phyloP scores from a whole-genome alignment of 2,888 invertebrate genomes.

The Lasiommata megera region DNA sequence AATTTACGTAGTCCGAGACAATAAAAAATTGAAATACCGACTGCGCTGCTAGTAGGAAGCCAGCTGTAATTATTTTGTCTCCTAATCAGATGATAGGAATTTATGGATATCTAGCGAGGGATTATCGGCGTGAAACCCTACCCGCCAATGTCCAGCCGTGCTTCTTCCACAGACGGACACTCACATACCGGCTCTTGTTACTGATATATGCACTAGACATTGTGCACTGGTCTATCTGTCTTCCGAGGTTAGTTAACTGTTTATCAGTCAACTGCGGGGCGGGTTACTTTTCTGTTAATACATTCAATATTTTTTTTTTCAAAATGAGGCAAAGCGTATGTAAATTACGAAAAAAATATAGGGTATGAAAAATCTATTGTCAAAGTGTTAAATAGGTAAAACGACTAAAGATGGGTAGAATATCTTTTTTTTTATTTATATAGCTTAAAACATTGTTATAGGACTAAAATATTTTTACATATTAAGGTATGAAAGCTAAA shows the following conservation, averaged over 20 bases:
- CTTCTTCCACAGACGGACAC: neutral
- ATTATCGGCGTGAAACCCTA: constrained; percentile 2
- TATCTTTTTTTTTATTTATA: too few relatives aligned
- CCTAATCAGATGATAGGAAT: constrained; percentile 1
- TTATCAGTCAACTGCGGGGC: neutral
- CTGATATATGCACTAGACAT: neutral
- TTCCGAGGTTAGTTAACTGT: neutral
- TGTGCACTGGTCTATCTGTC: neutral
- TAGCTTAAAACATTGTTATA: too few relatives aligned
- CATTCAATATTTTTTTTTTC: too few relatives aligned
- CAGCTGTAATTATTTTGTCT: constrained; percentile 3
- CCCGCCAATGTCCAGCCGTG: neutral
- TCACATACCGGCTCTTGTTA: neutral
- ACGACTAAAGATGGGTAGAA: too few relatives aligned
- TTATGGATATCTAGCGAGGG: neutral
- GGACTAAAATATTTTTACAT: too few relatives aligned
- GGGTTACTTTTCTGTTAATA: too few relatives aligned
- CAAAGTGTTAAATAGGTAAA: too few relatives aligned
- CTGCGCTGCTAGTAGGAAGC: neutral
- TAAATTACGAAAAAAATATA: too few relatives aligned
- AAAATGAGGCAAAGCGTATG: too few relatives aligned
- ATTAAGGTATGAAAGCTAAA: too few relatives aligned
- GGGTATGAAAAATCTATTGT: too few relatives aligned
- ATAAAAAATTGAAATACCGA: neutral
- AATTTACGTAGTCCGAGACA: too few relatives aligned